Percentiles rank a stretch among this genome's conserved stretches.
phyloP scores from a whole-genome alignment of 2,888 invertebrate species.

The Rotaria macrura region DNA sequence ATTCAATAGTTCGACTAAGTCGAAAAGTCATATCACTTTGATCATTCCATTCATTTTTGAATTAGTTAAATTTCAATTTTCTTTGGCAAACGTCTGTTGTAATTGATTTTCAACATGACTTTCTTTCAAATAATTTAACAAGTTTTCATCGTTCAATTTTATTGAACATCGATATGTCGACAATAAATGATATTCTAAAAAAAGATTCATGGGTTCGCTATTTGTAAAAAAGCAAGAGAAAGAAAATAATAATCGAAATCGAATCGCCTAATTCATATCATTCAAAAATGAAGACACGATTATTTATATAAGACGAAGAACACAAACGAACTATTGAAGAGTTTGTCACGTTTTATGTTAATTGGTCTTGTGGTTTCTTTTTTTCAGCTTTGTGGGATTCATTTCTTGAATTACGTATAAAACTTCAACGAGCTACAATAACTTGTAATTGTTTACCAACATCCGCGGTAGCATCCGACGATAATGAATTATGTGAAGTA shows the following conservation, averaged over 20 bases:
- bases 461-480: background rate
- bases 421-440: constrained; percentile 5
- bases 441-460: background rate
- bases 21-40: background rate
- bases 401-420: background rate
- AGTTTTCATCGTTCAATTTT: background rate
- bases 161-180: background rate
- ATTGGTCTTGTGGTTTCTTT: too few relatives aligned
- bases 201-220: background rate
- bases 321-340: background rate
- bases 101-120: background rate
- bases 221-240: background rate
- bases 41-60: background rate
- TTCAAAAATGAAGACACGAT: background rate
- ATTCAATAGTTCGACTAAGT: background rate
- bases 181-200: background rate
- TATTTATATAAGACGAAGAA: background rate
- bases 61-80: background rate
- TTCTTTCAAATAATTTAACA: background rate
- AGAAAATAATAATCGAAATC: background rate
- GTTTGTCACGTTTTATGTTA: too few relatives aligned
- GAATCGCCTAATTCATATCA: background rate
- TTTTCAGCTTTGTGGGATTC: background rate
- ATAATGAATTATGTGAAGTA: background rate
- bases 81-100: too few relatives aligned